Evolutionary conservation across 2,113 vertebrate genomes (phyloP).

Genomic region (human (Homo sapiens)): DNA sequence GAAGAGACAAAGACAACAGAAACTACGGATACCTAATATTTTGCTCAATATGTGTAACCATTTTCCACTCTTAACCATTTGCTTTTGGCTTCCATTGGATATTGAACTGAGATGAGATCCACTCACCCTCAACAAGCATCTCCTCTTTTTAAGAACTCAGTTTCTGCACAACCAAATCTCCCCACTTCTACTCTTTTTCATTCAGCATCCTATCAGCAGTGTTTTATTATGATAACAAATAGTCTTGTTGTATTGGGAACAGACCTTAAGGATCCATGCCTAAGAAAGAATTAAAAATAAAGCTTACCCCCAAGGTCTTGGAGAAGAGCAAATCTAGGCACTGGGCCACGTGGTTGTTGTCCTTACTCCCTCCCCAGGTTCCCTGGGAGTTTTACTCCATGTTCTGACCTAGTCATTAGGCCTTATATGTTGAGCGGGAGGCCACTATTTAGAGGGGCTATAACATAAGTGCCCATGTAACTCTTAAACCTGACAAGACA

Average conservation of each 20-base stretch:
- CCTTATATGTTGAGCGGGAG: not conserved
- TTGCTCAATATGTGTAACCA: too few relatives aligned
- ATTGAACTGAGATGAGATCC: not conserved
- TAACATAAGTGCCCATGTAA: not conserved
- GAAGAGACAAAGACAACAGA: too few relatives aligned
- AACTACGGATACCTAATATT: too few relatives aligned
- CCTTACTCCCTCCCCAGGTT: not conserved
- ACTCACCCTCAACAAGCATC: not conserved
- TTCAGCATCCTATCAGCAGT: not conserved
- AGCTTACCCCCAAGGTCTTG: not conserved
- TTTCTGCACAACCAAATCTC: not conserved
- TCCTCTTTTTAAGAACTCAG: not conserved
- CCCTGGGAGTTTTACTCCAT: not conserved
- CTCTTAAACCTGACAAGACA: not conserved
- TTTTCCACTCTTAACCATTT: not conserved
- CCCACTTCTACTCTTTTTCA: not conserved
- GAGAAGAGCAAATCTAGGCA: not conserved
- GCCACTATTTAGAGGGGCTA: not conserved
- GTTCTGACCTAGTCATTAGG: not conserved
- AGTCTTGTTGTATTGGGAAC: not conserved
- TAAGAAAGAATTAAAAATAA: not conserved
- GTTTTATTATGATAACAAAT: not conserved
- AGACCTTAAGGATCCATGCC: not conserved
- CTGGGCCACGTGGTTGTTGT: not conserved
- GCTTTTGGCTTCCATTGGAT: not conserved